Evolutionary conservation across 2,888 invertebrate species (phyloP).

Genomic region (Helleia helle): DNA sequence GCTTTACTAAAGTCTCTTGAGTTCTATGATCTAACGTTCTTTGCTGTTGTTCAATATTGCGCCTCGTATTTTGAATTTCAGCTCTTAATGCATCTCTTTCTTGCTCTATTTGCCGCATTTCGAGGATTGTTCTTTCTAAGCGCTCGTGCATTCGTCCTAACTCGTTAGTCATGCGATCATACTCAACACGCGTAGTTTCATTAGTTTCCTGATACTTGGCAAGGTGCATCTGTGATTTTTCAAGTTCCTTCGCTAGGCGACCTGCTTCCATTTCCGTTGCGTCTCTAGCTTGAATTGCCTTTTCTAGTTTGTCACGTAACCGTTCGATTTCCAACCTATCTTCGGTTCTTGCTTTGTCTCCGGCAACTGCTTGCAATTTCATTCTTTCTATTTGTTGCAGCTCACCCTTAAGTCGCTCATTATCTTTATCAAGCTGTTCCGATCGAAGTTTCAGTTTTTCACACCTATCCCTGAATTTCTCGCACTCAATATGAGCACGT

Average conservation of each 20-base stretch:
- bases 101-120: slow-evolving; percentile 80
- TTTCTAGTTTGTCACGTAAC: slow-evolving; percentile 88
- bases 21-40: slow-evolving; percentile 78
- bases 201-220: slow-evolving; percentile 88
- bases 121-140: slow-evolving; percentile 80
- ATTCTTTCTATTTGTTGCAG: slow-evolving; percentile 82
- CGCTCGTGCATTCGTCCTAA: slow-evolving; percentile 86
- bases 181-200: slow-evolving; percentile 87
- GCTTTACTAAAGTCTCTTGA: slow-evolving; percentile 80
- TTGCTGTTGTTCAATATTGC: slow-evolving; percentile 77
- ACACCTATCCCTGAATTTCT: slow-evolving; percentile 89
- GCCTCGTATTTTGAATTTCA: slow-evolving; percentile 78
- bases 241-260: slow-evolving; percentile 86
- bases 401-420: slow-evolving; percentile 63
- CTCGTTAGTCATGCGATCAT: slow-evolving; percentile 88
- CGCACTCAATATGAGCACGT: slow-evolving; percentile 89
- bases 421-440: slow-evolving; percentile 79
- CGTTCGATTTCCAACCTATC: slow-evolving; percentile 87
- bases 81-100: slow-evolving; percentile 82
- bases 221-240: slow-evolving; percentile 88
- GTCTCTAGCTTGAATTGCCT: slow-evolving; percentile 86
- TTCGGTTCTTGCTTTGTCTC: slow-evolving; percentile 77
- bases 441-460: slow-evolving; percentile 85
- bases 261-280: slow-evolving; percentile 90
- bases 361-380: slow-evolving; percentile 78